Evolutionary conservation across 2,113 vertebrate species (phyloP).

Genomic region (Phylloscopus whistleri): DNA sequence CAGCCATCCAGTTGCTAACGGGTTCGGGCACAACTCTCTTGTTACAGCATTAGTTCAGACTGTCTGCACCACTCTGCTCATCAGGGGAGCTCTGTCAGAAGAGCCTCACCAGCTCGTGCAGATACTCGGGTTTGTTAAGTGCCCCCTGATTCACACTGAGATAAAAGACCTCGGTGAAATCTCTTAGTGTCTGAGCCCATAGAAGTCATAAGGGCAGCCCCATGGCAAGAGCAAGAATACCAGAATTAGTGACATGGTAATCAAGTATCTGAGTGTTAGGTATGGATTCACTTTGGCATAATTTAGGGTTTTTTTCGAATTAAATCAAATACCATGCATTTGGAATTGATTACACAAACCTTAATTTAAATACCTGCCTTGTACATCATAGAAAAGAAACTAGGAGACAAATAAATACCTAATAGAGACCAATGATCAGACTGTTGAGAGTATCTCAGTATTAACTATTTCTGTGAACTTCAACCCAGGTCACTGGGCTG

Average conservation of each 20-base stretch:
- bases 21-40: rapidly evolving
- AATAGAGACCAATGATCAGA: not conserved
- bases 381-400: not conserved
- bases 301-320: not conserved
- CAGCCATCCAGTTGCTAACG: not conserved
- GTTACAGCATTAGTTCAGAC: not conserved
- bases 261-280: not conserved
- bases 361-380: not conserved
- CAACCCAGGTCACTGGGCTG: not conserved
- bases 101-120: not conserved
- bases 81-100: not conserved
- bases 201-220: not conserved
- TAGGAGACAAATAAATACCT: not conserved
- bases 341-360: not conserved
- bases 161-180: not conserved
- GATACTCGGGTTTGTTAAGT: too few species aligned
- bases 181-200: not conserved
- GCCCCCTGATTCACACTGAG: not conserved
- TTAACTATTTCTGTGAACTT: not conserved
- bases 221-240: not conserved
- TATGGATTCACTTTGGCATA: not conserved
- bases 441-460: not conserved
- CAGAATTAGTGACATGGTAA: not conserved
- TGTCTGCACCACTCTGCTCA: not conserved
- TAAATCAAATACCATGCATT: not conserved